Conservation (phyloP, 1,140 invertebrate species). For the Drosophila persimilis region DNA sequence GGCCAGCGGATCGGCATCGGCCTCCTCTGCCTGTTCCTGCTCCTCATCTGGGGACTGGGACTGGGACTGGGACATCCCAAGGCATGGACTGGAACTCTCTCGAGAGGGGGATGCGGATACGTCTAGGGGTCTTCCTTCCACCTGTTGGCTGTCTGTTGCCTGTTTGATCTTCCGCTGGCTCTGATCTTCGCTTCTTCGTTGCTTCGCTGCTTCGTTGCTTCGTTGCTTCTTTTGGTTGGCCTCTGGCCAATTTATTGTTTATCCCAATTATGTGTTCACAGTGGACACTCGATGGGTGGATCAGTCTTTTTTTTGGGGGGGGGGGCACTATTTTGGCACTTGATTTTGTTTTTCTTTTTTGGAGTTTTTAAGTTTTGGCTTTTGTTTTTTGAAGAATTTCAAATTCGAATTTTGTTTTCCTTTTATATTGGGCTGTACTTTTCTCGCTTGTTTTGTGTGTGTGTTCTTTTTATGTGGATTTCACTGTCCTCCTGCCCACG, state of each 20-base stretch:
- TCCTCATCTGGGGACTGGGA: conserved; percentile 24
- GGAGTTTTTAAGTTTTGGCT: neutral
- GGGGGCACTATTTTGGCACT: neutral
- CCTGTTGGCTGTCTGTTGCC: conserved; percentile 49
- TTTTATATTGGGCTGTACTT: neutral
- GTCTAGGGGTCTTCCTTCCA: conserved; percentile 24
- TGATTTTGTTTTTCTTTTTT: neutral
- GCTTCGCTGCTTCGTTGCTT: conserved; percentile 26
- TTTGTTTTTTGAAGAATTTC: too few relatives aligned
- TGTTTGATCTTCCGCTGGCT: conserved; percentile 31
- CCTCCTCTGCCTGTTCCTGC: conserved; percentile 9
- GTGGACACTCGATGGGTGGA: conserved; percentile 1
- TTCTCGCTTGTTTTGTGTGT: neutral
- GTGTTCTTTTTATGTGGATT: neutral
- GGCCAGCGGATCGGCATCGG: conserved; percentile 48
- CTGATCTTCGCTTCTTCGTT: neutral
- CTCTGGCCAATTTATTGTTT: conserved; percentile 65
- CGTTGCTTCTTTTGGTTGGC: conserved; percentile 37
- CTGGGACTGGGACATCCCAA: conserved; percentile 62
- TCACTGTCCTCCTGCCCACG: conserved; percentile 54
- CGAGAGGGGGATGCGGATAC: too few relatives aligned
- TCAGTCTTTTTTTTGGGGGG: neutral
- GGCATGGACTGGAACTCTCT: neutral
- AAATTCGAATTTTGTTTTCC: neutral
- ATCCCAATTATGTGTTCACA: conserved; percentile 47